Conservation (phyloP, 2,888 invertebrate species). For the Chymomyza fuscimana region DNA sequence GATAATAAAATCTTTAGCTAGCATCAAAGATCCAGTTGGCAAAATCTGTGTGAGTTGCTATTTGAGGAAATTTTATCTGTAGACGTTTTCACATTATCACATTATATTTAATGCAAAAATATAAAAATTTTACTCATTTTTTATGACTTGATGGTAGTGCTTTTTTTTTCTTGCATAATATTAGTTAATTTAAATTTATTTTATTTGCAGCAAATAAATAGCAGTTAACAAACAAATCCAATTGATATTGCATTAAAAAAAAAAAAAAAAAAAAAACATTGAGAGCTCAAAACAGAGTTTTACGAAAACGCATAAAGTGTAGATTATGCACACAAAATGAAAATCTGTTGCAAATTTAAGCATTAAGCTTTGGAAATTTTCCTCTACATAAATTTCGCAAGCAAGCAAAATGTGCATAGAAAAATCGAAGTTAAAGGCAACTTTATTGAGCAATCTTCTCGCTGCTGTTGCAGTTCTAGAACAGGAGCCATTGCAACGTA, state of each 20-base stretch:
- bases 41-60: no score
- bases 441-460: conserved; percentile 21
- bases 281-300: not conserved
- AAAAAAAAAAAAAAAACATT: not conserved
- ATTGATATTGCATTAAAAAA: not conserved
- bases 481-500: conserved; percentile 1
- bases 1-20: no score
- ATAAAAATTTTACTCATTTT: no score
- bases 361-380: conserved; percentile 3
- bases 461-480: not conserved
- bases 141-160: no score
- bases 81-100: no score
- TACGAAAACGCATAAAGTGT: not conserved
- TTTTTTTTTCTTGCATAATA: no score
- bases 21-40: no score
- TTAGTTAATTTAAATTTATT: no score
- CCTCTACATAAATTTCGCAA: conserved; percentile 14
- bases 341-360: conserved; percentile 10
- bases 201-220: no score
- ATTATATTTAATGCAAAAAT: no score
- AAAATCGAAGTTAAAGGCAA: conserved; percentile 26
- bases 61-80: no score
- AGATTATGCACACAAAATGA: not conserved
- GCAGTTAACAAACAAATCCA: no score
- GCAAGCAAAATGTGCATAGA: conserved; percentile 7